Evolutionary conservation across 2,888 invertebrate species (phyloP), one percentile per base, ranked within the genome.

Genomic region (Bedellia somnulentella): DNA sequence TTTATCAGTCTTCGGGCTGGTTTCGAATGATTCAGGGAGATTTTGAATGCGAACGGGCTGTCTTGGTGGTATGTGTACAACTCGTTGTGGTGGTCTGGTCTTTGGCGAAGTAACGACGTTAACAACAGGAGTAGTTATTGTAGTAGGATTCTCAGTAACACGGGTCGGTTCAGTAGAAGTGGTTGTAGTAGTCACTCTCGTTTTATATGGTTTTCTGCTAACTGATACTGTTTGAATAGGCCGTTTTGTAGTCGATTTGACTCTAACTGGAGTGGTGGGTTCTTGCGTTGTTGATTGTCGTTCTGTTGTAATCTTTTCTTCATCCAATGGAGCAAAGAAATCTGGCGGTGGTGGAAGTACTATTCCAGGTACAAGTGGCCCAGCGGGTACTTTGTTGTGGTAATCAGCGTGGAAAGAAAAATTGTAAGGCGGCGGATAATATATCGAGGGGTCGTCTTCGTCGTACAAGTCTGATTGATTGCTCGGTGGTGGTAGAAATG

Each of bases 381-480:
- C 91, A 1, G 91, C 87, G 24, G 88, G 85, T 18, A 92, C 89
- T 27, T 82, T 83, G 45, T 80, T 80, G 24, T 85, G 80, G 63
- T 91, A 90, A 54, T 88, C 88, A 53, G 80, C 82, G 54, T 81
- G 85, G 62, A 87, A 91, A 42, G 87, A 86, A 77, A 89, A 89
- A 62, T 89, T 91, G 77, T 93, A 93, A 9, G 91, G 90, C 51
- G 92, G 92, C 48, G 92, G 92, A 79, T 93, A 91, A 53, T 91
- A 93, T 32, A 92, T 85, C 43, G 91, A 89, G 48, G 91, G 91
- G 79, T 93, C 92, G 70, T 93, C 92, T 71, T 89, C 90, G 78
- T 91, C 90, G 70, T 87, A 85, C 43, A 85, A 82, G 52, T 88
- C 88, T 37, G 86, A 81, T 44, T 81, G 80, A 67, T 86, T 87